phyloP scores from a whole-genome alignment of 2,113 vertebrate species.

The Lagopus muta region DNA sequence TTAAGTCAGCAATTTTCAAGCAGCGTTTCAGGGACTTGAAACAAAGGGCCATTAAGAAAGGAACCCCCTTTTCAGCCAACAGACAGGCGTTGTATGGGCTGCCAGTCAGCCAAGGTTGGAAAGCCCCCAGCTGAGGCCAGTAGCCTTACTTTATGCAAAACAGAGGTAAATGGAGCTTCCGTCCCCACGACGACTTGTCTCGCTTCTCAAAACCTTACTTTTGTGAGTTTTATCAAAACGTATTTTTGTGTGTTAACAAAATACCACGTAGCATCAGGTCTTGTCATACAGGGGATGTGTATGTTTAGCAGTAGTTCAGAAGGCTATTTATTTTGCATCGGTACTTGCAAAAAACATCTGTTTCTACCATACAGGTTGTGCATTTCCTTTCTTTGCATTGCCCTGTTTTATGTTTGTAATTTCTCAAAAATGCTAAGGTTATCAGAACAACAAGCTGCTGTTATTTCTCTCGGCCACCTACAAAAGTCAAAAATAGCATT shows the following conservation, averaged over 20 bases:
- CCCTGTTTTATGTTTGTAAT: neutral
- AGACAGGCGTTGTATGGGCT: neutral
- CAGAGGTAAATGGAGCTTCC: neutral
- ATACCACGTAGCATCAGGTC: neutral
- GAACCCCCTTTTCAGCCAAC: neutral
- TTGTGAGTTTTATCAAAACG: slow-evolving; percentile 46
- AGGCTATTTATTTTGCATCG: neutral
- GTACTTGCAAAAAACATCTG: neutral
- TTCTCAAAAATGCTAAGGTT: neutral
- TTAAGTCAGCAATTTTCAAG: neutral
- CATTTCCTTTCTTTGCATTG: neutral
- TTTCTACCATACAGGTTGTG: neutral
- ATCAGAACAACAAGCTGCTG: neutral
- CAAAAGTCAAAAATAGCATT: neutral
- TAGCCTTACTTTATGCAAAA: neutral
- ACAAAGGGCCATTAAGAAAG: neutral
- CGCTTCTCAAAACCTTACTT: slow-evolving; percentile 34
- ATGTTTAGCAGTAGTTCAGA: neutral
- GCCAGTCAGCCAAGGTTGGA: neutral
- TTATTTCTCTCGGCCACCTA: neutral
- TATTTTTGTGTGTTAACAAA: slow-evolving; percentile 55
- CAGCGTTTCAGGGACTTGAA: neutral
- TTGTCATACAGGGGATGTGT: neutral
- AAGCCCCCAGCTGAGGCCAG: neutral
- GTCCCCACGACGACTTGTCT: slow-evolving; percentile 17